Conservation (phyloP, 64 coral and sea anemone genomes). For the Montipora foliosa region DNA sequence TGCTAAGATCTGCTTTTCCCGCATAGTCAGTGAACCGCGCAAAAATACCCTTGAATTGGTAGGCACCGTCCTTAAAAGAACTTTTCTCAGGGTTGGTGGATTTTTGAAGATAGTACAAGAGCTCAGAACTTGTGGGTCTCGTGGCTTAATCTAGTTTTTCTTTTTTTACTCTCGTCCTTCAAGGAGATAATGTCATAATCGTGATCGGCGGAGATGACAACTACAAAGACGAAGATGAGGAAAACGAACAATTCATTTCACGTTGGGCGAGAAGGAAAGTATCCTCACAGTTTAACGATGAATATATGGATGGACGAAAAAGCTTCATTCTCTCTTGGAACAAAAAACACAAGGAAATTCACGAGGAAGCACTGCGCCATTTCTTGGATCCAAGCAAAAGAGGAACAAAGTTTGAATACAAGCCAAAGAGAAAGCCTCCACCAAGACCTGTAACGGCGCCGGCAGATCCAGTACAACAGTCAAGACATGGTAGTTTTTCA, state of each 20-base stretch:
- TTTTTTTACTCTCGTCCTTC: background rate
- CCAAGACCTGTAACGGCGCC: too few species aligned
- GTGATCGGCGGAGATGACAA: slow-evolving; percentile 80
- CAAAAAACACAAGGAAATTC: slow-evolving; percentile 60
- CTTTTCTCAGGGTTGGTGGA: too few species aligned
- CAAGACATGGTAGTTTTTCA: too few species aligned
- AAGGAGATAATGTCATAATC: slow-evolving; percentile 71
- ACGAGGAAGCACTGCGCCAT: slow-evolving; percentile 66
- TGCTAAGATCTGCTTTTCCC: too few species aligned
- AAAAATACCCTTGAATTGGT: too few species aligned
- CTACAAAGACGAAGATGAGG: slow-evolving; percentile 68
- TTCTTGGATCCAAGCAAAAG: slow-evolving; percentile 40
- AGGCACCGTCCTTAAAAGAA: too few species aligned
- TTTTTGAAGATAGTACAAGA: too few species aligned
- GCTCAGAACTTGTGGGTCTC: too few species aligned
- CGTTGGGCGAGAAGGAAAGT: slow-evolving; percentile 60
- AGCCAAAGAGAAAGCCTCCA: too few species aligned
- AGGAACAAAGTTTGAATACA: slow-evolving; percentile 43
- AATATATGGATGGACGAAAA: slow-evolving; percentile 59
- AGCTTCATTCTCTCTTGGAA: slow-evolving; percentile 88
- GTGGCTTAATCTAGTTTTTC: too few species aligned
- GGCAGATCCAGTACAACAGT: too few species aligned
- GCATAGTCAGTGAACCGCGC: too few species aligned
- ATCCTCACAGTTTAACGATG: slow-evolving; percentile 43
- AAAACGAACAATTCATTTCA: slow-evolving; percentile 35